phyloP scores from a whole-genome alignment of 2,113 vertebrate species.

The Amblyornis subalaris region DNA sequence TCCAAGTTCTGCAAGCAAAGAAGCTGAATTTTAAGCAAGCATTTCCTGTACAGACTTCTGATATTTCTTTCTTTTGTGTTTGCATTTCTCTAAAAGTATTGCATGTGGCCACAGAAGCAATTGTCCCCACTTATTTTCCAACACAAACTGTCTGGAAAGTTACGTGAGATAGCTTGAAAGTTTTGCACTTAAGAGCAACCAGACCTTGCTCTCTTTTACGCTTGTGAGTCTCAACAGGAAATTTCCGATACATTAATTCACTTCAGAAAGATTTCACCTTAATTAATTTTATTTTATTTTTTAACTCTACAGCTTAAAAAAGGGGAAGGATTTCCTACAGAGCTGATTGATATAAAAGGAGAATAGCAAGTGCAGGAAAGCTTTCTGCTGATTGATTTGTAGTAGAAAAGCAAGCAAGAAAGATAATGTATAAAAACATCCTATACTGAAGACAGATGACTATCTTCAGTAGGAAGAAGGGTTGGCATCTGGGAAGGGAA shows the following conservation, averaged over 20 bases:
- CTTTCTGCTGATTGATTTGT: neutral
- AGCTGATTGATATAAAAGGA: neutral
- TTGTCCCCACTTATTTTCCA: slow-evolving; percentile 30
- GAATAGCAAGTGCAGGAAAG: neutral
- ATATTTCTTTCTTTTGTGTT: neutral
- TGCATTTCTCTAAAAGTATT: slow-evolving; percentile 33
- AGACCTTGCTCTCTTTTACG: neutral
- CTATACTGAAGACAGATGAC: neutral
- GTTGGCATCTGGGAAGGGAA: neutral
- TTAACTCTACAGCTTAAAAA: neutral
- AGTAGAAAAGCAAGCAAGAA: neutral
- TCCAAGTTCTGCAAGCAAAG: neutral
- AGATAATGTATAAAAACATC: neutral
- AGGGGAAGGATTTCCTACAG: neutral
- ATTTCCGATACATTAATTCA: neutral
- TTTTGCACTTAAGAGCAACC: neutral
- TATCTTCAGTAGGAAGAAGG: neutral
- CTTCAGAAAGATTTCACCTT: neutral
- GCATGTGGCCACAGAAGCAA: neutral
- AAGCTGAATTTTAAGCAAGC: slow-evolving; percentile 12
- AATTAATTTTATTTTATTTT: neutral
- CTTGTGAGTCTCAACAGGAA: neutral
- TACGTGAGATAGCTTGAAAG: neutral
- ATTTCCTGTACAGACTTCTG: slow-evolving; percentile 5
- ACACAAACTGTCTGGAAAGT: neutral